Evolutionary conservation across 2,888 invertebrate species (phyloP).

Genomic region (Mactromeris polynyma): DNA sequence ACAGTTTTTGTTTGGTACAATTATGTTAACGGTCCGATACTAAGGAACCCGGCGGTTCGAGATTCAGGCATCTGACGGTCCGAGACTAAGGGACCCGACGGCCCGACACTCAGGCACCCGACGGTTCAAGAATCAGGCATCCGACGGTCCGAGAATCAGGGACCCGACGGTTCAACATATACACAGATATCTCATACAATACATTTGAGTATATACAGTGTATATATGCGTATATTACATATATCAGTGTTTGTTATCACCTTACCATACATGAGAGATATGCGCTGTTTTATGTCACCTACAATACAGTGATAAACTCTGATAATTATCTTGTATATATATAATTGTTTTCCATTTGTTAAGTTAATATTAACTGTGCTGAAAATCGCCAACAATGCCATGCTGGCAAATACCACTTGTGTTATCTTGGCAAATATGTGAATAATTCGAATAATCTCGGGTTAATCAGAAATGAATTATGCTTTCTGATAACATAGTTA

Average conservation of each 20-base stretch:
- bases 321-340: conserved; percentile 17
- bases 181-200: background rate
- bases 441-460: conserved; percentile 41
- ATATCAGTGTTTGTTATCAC: background rate
- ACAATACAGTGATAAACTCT: background rate
- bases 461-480: conserved; percentile 43
- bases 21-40: too few species aligned
- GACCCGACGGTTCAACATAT: background rate
- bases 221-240: background rate
- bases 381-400: conserved; percentile 34
- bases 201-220: background rate
- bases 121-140: too few species aligned
- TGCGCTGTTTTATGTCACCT: background rate
- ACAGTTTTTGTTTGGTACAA: too few species aligned
- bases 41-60: too few species aligned
- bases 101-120: too few species aligned
- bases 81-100: too few species aligned
- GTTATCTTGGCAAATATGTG: conserved; percentile 42
- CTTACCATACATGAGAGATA: background rate
- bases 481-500: conserved; percentile 25
- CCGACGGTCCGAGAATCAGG: too few species aligned
- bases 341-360: conserved; percentile 32
- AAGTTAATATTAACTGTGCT: conserved; percentile 16
- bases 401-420: conserved; percentile 18
- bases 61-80: too few species aligned